These are phyloP conservation scores for Cephalophus harveyi DNA, from an alignment of 2,113 vertebrate genomes.

Conservation along the genomic window DNA sequence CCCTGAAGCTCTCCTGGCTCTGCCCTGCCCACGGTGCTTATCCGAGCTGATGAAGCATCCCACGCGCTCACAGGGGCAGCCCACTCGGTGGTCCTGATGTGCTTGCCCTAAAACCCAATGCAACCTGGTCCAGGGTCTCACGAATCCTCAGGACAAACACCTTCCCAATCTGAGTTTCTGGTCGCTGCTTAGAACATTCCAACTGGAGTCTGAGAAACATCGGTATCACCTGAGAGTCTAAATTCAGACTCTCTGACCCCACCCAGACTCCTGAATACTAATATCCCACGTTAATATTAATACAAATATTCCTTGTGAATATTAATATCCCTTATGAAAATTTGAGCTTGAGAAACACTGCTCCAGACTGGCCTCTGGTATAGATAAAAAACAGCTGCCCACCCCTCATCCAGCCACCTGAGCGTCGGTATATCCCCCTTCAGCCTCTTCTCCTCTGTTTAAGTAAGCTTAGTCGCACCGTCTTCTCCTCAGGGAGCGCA, in stretches of 20 bases:
- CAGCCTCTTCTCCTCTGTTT: neutral
- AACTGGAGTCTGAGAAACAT: neutral
- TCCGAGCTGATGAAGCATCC: rapidly evolving
- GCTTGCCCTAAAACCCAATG: neutral
- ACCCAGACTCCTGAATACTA: neutral
- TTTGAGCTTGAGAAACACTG: neutral
- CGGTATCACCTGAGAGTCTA: neutral
- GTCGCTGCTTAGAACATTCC: neutral
- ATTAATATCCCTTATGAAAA: neutral
- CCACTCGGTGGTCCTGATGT: rapidly evolving
- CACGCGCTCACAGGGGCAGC: rapidly evolving
- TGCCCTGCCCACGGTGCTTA: rapidly evolving
- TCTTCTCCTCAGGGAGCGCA: neutral
- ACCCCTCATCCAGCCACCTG: neutral
- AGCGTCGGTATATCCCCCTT: neutral
- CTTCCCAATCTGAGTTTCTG: neutral
- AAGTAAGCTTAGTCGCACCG: neutral
- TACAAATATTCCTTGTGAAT: neutral
- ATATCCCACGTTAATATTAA: neutral
- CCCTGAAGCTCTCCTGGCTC: no score
- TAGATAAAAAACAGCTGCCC: neutral
- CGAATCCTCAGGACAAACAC: neutral
- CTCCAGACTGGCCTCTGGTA: no score
- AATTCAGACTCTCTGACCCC: no score
- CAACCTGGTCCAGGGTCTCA: neutral